Evolutionary conservation across 1,140 invertebrate species (phyloP).

Genomic region (Panagrolaimus sp.): DNA sequence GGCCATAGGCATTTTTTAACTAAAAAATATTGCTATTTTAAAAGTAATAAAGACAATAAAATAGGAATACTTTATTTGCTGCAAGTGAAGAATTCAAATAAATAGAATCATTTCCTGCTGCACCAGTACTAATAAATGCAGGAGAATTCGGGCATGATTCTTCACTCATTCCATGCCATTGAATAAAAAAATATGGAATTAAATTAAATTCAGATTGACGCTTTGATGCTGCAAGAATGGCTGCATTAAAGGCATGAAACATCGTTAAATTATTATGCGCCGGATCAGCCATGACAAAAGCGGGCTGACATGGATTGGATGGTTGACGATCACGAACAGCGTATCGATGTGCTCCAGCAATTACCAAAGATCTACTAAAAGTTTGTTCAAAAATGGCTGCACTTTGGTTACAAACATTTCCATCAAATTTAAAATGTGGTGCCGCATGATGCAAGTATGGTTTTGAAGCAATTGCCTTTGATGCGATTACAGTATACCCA

Average conservation of each 20-base stretch:
- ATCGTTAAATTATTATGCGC: constrained; percentile 41
- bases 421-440: constrained; percentile 40
- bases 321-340: constrained; percentile 35
- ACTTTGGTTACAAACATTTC: constrained; percentile 38
- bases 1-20: neutral
- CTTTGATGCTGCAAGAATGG: constrained; percentile 20
- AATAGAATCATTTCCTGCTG: constrained; percentile 19
- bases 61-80: constrained; percentile 30
- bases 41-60: no score
- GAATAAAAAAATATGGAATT: constrained; percentile 23
- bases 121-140: constrained; percentile 36
- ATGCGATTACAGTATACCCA: constrained; percentile 34
- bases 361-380: constrained; percentile 27
- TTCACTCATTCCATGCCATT: constrained; percentile 42
- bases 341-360: constrained; percentile 36
- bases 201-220: neutral
- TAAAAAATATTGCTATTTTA: constrained; percentile 2
- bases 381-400: constrained; percentile 37
- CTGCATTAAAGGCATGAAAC: constrained; percentile 40
- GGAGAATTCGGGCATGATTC: constrained; percentile 25
- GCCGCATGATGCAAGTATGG: constrained; percentile 38
- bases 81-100: constrained; percentile 20
- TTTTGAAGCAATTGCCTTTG: neutral
- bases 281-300: constrained; percentile 31
- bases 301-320: constrained; percentile 25